phyloP scores from a whole-genome alignment of 2,113 vertebrate genomes.

The Actenoides lindsayi region DNA sequence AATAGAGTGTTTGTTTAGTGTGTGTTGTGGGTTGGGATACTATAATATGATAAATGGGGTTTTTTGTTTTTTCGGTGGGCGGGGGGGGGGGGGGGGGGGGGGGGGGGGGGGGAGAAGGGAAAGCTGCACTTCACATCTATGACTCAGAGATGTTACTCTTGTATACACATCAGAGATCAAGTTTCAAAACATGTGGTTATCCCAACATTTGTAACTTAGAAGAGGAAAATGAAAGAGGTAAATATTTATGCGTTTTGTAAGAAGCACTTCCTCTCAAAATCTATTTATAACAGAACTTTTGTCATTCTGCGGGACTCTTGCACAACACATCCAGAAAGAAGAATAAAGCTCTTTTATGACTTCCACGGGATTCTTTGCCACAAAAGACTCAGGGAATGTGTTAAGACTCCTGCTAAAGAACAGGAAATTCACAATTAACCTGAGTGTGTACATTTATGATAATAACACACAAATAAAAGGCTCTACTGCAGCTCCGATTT shows the following conservation, averaged over 20 bases:
- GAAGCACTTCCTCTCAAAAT: background rate
- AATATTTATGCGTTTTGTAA: background rate
- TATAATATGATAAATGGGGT: too few relatives aligned
- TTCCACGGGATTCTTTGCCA: background rate
- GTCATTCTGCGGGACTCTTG: background rate
- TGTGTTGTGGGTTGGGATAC: too few relatives aligned
- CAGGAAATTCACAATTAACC: background rate
- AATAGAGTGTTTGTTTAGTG: too few relatives aligned
- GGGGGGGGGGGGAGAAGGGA: too few relatives aligned
- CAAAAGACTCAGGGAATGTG: background rate
- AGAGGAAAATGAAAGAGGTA: background rate
- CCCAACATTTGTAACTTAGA: background rate
- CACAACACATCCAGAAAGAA: background rate
- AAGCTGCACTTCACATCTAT: background rate
- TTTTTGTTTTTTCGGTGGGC: too few relatives aligned
- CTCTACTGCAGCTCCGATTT: background rate
- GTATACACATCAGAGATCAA: background rate
- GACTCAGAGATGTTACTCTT: background rate
- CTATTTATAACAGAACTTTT: background rate
- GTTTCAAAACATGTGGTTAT: background rate
- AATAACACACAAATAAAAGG: background rate
- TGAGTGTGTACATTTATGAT: background rate
- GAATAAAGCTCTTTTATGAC: background rate
- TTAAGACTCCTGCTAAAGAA: background rate
- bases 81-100: too few relatives aligned